These are phyloP conservation scores for Tholera decimalis DNA, from an alignment of 2,888 invertebrate species.

Conservation along the genomic window DNA sequence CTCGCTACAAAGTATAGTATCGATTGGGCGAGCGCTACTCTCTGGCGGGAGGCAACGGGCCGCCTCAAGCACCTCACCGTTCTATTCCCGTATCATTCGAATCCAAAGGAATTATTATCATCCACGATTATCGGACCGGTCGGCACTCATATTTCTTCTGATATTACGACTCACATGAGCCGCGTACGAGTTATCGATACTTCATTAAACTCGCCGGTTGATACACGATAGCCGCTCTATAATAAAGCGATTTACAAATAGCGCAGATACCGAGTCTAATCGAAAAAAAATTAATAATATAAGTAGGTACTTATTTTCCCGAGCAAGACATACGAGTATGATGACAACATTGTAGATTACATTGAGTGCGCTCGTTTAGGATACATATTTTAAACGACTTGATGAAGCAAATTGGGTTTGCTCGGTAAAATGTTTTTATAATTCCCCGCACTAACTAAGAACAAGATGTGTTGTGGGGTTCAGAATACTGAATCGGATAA, in stretches of 20 bases:
- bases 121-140: constrained; percentile 71
- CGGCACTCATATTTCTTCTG: constrained; percentile 68
- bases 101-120: constrained; percentile 76
- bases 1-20: constrained; percentile 81
- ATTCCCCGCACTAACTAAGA: constrained; percentile 41
- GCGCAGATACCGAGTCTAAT: constrained; percentile 35
- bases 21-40: constrained; percentile 75
- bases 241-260: constrained; percentile 67
- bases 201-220: constrained; percentile 59
- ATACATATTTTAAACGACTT: constrained; percentile 65
- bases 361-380: constrained; percentile 50
- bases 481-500: constrained; percentile 45
- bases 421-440: constrained; percentile 60
- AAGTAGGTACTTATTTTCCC: constrained; percentile 34
- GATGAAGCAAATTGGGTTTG: constrained; percentile 59
- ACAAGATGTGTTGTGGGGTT: constrained; percentile 42
- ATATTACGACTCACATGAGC: constrained; percentile 61
- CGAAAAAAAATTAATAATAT: constrained; percentile 31
- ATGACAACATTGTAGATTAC: constrained; percentile 57
- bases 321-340: constrained; percentile 26
- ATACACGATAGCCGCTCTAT: constrained; percentile 48
- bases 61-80: constrained; percentile 64
- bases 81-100: constrained; percentile 80
- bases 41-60: constrained; percentile 68
- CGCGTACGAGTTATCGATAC: constrained; percentile 56